Evolutionary conservation across 2,797 vertebrate genomes (phyloP), one percentile per base, ranked within the genome.

Genomic region (Salarias fasciatus): DNA sequence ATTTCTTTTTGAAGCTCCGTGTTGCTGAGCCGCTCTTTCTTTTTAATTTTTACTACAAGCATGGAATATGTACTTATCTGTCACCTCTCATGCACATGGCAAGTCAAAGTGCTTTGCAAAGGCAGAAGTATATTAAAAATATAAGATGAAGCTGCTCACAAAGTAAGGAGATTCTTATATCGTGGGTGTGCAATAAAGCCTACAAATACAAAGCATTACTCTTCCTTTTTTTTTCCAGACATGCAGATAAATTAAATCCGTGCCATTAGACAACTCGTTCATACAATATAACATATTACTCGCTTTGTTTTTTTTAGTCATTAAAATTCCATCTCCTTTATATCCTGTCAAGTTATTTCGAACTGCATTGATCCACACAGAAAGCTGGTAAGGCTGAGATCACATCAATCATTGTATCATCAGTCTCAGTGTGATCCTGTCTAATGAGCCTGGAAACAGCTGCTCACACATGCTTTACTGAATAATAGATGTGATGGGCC

Each of bases 371-470:
- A 82, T 82, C 73, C 48, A 54, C 30, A 31, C 45, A 66, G 57
- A 69, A 57, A 54, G 58, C 64, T 44, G 62, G 62, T 71, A 54
- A 60, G 60, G 47, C 54, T 62, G 68, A 72, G 62, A 72, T 79
- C 67, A 47, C 71, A 77, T 88, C 72, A 71, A 57, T 80, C 80
- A 78, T 73, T 61, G 77, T 79, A 76, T 81, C 68, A 82, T 80
- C 69, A 60, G 62, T 71, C 64, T 69, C 37, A 11, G 52, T 86
- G 49, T 77, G 74, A 78, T 83, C 73, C 72, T 43, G 69, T 83
- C 82, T 90, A 88, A 90, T 85, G 79, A 89, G 83, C 52, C 75
- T 83, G 72, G 71, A 84, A 84, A 83, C 88, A 88, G 80, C 79
- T 83, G 85, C 77, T 88, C 77, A 75, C 73, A 77, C 71, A 79